Evolutionary conservation across 2,797 vertebrate species (phyloP), one percentile per base, ranked within the genome.

Genomic region (Chrosomus eos): DNA sequence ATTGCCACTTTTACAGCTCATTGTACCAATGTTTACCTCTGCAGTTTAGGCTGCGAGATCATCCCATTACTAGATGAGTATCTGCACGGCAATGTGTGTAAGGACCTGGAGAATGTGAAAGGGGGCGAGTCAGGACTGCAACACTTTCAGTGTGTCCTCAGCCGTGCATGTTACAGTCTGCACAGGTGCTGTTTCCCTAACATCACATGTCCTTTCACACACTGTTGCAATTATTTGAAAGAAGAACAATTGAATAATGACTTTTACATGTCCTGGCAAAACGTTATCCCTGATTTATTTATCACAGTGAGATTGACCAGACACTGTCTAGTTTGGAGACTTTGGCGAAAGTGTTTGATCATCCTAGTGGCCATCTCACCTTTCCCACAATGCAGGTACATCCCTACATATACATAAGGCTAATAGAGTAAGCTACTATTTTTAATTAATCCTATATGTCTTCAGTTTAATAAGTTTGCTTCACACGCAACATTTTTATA

Each of bases 291-390:
- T 87, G 14, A 85, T 90, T 2, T 87, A 19, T 86, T 58, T 58
- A 38, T 88, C 79, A 81, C 93, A 97, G 96, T 91, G 95, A 96
- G 90, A 95, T 96, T 82, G 95, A 96, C 87, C 90, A 93, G 87
- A 96, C 95, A 3, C 93, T 95, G 58, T 93, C 93, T 76, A 96
- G 95, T 90, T 90, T 97, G 91, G 95, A 96, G 90, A 96, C 94
- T 16, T 89, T 97, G 91, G 95, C 94, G 21, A 95, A 95, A 83
- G 95, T 97, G 43, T 96, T 97, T 64, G 95, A 95, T 77, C 93
- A 95, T 88, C 93, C 95, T 0, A 93, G 91, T 80, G 94, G 91
- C 84, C 90, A 92, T 75, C 79, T 94, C 75, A 90, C 89, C 70
- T 87, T 89, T 43, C 58, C 86, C 75, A 95, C 93, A 83, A 82